Conservation (phyloP, 2,888 invertebrate genomes). For the Branchellion lobata region DNA sequence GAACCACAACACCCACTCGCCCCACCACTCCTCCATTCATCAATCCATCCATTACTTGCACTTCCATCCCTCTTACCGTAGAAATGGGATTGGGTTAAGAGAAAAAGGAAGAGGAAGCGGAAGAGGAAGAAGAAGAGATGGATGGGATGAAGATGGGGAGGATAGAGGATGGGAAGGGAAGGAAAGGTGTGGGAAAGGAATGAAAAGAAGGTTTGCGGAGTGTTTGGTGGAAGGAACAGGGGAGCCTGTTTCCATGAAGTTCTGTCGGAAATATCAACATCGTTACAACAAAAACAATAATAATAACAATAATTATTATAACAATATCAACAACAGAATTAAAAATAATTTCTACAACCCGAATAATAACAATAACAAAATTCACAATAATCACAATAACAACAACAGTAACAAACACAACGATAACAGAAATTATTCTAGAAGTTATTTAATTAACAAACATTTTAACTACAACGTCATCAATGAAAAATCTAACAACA, state of each 20-base stretch:
- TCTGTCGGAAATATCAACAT: constrained; percentile 24
- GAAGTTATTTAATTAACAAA: too few relatives aligned
- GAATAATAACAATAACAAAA: neutral
- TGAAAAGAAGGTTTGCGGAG: constrained; percentile 6
- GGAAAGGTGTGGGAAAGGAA: constrained; percentile 24
- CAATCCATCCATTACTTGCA: too few relatives aligned
- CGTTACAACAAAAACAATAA: neutral
- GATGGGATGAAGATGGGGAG: neutral
- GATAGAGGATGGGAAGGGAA: neutral
- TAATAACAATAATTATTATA: too few relatives aligned
- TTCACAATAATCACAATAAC: neutral
- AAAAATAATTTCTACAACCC: too few relatives aligned
- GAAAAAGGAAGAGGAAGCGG: constrained; percentile 11
- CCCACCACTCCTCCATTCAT: too few relatives aligned
- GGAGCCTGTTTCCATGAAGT: constrained; percentile 4
- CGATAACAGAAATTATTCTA: neutral
- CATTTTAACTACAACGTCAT: too few relatives aligned
- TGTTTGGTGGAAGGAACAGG: neutral
- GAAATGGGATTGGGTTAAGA: neutral
- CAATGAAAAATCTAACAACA: too few relatives aligned
- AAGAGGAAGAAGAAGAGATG: neutral
- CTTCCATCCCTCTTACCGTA: too few relatives aligned
- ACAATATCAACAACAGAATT: too few relatives aligned
- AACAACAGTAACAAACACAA: neutral
- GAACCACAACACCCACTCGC: neutral